phyloP scores from a whole-genome alignment of 2,888 invertebrate species.

The Catonia carolina region DNA sequence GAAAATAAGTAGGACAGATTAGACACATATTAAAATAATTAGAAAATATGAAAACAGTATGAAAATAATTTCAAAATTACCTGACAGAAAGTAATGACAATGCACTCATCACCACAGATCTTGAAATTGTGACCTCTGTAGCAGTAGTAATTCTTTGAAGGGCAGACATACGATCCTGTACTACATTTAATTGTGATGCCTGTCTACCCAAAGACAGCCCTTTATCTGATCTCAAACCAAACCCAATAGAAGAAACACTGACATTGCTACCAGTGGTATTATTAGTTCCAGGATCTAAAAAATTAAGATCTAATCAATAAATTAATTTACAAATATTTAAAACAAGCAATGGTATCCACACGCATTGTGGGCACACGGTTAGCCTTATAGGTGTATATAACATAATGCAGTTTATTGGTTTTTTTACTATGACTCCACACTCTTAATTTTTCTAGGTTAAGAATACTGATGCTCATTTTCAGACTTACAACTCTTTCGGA shows the following conservation, averaged over 20 bases:
- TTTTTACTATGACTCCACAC: no score
- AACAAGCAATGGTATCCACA: no score
- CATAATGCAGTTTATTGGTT: no score
- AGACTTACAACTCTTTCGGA: no score
- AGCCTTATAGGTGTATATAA: no score
- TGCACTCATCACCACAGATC: constrained; percentile 50
- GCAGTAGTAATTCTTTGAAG: constrained; percentile 48
- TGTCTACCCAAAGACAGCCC: constrained; percentile 47
- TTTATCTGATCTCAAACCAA: neutral
- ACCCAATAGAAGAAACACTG: neutral
- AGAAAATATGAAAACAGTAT: no score
- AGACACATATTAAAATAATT: no score
- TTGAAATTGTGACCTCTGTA: constrained; percentile 49
- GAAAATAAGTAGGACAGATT: no score
- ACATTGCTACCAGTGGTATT: neutral
- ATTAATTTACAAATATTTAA: neutral
- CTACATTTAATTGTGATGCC: constrained; percentile 44
- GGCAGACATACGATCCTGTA: constrained; percentile 48
- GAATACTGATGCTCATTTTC: no score
- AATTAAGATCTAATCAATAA: neutral
- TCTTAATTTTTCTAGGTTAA: no score
- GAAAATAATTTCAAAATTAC: constrained; percentile 36
- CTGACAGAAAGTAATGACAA: constrained; percentile 47
- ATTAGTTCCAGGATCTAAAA: neutral
- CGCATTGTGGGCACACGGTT: no score